A percentile compares a stretch with the other conserved stretches of the same genome.
These are phyloP conservation scores for Leptinotarsa texana DNA, from an alignment of 1,140 invertebrate species.

Conservation along the genomic window DNA sequence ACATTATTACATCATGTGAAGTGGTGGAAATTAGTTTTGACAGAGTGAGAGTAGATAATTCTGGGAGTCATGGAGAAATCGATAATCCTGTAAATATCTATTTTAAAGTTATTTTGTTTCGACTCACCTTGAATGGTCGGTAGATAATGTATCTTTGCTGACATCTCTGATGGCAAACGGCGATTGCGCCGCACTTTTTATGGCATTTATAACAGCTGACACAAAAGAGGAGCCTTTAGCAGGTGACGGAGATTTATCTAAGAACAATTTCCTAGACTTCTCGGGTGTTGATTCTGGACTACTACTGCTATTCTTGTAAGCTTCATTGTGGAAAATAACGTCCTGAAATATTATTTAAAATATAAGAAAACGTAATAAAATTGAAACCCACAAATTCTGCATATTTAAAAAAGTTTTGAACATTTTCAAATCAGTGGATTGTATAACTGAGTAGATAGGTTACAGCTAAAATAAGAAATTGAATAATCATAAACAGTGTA, in stretches of 20 bases:
- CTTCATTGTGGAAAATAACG: slow-evolving; percentile 76
- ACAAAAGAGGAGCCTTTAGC: slow-evolving; percentile 68
- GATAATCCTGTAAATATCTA: too few relatives aligned
- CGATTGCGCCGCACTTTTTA: slow-evolving; percentile 63
- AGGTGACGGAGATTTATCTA: slow-evolving; percentile 60
- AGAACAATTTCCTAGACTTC: slow-evolving; percentile 58
- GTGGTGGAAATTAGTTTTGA: too few relatives aligned
- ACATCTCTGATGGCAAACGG: slow-evolving; percentile 54
- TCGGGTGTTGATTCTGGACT: slow-evolving; percentile 65
- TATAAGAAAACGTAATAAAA: too few relatives aligned
- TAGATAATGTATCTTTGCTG: slow-evolving; percentile 43
- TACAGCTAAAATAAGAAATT: too few relatives aligned
- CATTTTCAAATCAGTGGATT: too few relatives aligned
- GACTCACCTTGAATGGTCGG: slow-evolving; percentile 28
- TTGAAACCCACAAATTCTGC: too few relatives aligned
- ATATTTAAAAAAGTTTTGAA: too few relatives aligned
- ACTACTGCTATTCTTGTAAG: slow-evolving; percentile 66
- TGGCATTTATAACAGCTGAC: slow-evolving; percentile 69
- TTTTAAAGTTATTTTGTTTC: not conserved
- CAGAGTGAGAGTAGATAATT: too few relatives aligned
- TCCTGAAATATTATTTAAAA: slow-evolving; percentile 57
- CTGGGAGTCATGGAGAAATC: too few relatives aligned
- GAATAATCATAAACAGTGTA: too few relatives aligned
- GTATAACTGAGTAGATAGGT: too few relatives aligned
- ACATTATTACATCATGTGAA: too few relatives aligned